phyloP scores from a whole-genome alignment of 2,113 vertebrate genomes.

The Smithornis capensis region DNA sequence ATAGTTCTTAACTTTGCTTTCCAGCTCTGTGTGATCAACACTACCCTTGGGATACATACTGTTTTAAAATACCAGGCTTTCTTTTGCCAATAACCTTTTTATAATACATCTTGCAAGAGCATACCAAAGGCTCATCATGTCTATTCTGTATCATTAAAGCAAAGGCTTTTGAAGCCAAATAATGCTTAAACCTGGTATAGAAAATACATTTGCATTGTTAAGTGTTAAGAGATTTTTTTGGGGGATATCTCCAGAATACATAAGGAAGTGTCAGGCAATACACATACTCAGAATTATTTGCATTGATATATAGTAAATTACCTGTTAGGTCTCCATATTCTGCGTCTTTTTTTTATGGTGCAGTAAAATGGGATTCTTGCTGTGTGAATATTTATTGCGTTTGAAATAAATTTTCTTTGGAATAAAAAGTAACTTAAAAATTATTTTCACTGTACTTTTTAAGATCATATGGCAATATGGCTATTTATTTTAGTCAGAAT shows the following conservation, averaged over 20 bases:
- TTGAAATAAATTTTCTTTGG: neutral
- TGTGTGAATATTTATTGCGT: neutral
- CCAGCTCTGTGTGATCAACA: neutral
- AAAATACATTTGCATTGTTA: neutral
- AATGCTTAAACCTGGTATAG: neutral
- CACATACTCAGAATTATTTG: neutral
- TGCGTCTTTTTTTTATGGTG: neutral
- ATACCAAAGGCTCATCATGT: neutral
- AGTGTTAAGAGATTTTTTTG: neutral
- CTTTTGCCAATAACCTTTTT: neutral
- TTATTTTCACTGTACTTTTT: neutral
- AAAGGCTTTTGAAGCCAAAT: neutral
- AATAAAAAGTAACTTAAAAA: neutral
- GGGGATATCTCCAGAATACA: neutral
- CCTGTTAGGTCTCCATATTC: neutral
- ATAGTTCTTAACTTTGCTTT: slow-evolving; percentile 12
- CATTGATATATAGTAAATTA: neutral
- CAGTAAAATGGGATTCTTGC: neutral
- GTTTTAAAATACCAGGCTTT: neutral
- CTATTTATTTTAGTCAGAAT: neutral
- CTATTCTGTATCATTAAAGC: neutral
- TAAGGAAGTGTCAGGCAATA: neutral
- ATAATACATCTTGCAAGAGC: neutral
- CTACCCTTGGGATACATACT: neutral
- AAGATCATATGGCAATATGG: neutral